Percentiles rank a stretch among this genome's conserved stretches.
Evolutionary conservation across 2,113 vertebrate species (phyloP).

Genomic region (Sciurus niger): DNA sequence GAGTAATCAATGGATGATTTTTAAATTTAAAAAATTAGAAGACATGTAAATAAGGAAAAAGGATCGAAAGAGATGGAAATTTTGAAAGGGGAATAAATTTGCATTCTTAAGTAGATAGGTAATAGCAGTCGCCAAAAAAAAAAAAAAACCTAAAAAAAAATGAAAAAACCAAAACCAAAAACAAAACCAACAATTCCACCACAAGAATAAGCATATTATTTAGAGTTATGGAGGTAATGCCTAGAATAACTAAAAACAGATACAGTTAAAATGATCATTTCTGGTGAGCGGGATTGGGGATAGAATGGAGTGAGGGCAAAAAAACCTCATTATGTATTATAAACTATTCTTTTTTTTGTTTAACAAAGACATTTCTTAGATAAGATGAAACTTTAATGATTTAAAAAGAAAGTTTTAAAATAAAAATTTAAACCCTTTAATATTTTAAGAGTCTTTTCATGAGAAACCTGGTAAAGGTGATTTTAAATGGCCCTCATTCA

Average conservation of each 20-base stretch:
- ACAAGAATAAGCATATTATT: background rate
- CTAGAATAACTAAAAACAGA: constrained; percentile 1
- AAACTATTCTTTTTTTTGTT: constrained; percentile 25
- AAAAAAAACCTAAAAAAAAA: too few species aligned
- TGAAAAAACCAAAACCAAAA: background rate
- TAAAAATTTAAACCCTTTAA: constrained; percentile 65
- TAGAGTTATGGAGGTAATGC: background rate
- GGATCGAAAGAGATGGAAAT: background rate
- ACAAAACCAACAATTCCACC: background rate
- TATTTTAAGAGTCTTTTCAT: constrained; percentile 63
- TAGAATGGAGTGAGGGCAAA: background rate
- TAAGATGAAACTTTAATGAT: constrained; percentile 66
- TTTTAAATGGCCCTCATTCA: constrained; percentile 64
- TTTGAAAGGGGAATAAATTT: background rate
- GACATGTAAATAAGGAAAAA: background rate
- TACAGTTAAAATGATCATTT: background rate
- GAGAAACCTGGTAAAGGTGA: constrained; percentile 15
- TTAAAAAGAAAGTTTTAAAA: constrained; percentile 70
- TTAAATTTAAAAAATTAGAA: background rate
- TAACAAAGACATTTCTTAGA: constrained; percentile 51
- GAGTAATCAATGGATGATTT: background rate
- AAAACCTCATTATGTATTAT: background rate
- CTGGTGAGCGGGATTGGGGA: background rate
- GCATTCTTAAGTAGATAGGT: background rate
- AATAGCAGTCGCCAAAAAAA: background rate